Evolutionary conservation across 2,797 vertebrate species (phyloP).

Genomic region (Chaunax sp.): DNA sequence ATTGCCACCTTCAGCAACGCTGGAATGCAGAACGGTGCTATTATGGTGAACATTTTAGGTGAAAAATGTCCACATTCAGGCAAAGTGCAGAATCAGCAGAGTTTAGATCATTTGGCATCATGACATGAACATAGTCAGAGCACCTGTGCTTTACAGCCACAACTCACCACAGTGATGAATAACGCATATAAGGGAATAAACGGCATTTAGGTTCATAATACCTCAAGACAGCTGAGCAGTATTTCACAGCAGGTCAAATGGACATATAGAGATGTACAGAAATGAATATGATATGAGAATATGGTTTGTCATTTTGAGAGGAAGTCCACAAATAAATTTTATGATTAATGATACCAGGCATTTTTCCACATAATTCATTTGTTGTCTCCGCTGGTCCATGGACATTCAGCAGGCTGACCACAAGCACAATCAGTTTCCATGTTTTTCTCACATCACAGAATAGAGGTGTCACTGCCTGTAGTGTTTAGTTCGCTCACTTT

Average conservation of each 20-base stretch:
- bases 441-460: background rate
- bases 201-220: constrained; percentile 54
- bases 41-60: constrained; percentile 56
- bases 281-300: too few species aligned
- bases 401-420: constrained; percentile 3
- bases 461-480: too few species aligned
- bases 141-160: constrained; percentile 64
- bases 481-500: too few species aligned
- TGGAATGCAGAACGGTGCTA: constrained; percentile 57
- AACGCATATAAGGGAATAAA: constrained; percentile 47
- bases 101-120: constrained; percentile 74
- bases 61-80: constrained; percentile 70
- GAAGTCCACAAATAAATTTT: too few species aligned
- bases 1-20: constrained; percentile 68
- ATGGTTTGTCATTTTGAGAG: too few species aligned
- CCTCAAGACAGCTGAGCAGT: constrained; percentile 33
- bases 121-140: constrained; percentile 66
- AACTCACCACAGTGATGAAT: constrained; percentile 55
- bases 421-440: background rate
- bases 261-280: constrained; percentile 7
- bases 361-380: background rate
- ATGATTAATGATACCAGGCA: too few species aligned
- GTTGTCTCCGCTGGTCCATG: background rate
- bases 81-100: constrained; percentile 72
- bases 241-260: constrained; percentile 40